These are phyloP conservation scores for Amblyteles armatorius DNA, from an alignment of 2,888 invertebrate genomes.

Conservation along the genomic window DNA sequence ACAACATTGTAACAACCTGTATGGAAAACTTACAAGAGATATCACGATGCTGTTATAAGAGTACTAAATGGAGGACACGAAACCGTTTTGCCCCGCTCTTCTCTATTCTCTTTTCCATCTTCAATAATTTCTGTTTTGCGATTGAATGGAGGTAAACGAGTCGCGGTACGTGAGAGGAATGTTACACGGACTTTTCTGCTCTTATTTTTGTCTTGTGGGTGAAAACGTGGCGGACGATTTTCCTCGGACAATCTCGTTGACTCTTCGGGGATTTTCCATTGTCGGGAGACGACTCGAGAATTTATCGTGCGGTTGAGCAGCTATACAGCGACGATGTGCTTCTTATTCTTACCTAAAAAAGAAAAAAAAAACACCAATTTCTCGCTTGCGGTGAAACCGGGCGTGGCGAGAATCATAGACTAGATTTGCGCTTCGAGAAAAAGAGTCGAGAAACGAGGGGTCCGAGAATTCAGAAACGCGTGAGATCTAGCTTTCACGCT, in stretches of 20 bases:
- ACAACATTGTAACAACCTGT: too few species aligned
- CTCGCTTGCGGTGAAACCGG: slow-evolving; percentile 41
- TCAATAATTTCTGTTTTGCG: slow-evolving; percentile 71
- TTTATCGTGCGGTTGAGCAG: slow-evolving; percentile 37
- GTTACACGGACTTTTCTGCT: background rate
- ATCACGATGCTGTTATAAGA: background rate
- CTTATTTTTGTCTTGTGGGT: background rate
- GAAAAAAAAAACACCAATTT: slow-evolving; percentile 40
- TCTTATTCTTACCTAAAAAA: slow-evolving; percentile 16
- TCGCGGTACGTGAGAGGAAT: slow-evolving; percentile 49
- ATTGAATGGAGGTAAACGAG: slow-evolving; percentile 72
- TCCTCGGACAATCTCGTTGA: slow-evolving; percentile 75
- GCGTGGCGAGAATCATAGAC: slow-evolving; percentile 41
- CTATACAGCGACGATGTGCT: slow-evolving; percentile 6
- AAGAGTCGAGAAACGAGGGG: slow-evolving; percentile 20
- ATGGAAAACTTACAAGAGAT: background rate
- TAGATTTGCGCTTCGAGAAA: slow-evolving; percentile 42
- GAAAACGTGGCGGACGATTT: slow-evolving; percentile 64
- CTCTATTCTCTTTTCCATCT: slow-evolving; percentile 7
- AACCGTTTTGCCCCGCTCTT: slow-evolving; percentile 30
- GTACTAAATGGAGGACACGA: background rate
- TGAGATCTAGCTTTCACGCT: slow-evolving; percentile 67
- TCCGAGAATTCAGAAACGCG: slow-evolving; percentile 66
- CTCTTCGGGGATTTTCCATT: slow-evolving; percentile 74
- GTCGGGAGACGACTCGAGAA: slow-evolving; percentile 39